phyloP scores from a whole-genome alignment of 2,797 vertebrate genomes.

The Bovichtus diacanthus region DNA sequence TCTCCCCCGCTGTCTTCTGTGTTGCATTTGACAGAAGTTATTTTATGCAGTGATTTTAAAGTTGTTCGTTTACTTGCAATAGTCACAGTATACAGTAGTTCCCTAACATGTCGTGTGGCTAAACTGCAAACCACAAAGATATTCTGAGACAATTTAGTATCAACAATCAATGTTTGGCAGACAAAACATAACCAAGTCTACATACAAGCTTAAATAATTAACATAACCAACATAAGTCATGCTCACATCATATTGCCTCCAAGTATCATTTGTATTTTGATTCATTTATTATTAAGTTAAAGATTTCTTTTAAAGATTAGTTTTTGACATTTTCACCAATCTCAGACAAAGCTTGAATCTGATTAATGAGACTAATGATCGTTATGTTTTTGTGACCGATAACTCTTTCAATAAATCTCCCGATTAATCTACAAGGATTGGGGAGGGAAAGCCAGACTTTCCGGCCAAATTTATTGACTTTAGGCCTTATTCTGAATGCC shows the following conservation, averaged over 20 bases:
- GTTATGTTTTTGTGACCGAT: neutral
- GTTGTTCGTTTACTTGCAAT: neutral
- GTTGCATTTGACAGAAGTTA: neutral
- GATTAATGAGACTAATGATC: neutral
- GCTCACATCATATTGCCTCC: neutral
- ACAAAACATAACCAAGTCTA: neutral
- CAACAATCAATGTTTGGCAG: neutral
- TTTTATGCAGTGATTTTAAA: neutral
- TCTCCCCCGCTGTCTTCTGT: too few relatives aligned
- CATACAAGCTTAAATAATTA: neutral
- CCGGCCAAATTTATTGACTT: too few relatives aligned
- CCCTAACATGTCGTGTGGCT: neutral
- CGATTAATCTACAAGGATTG: constrained; percentile 7
- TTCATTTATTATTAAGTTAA: neutral
- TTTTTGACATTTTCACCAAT: neutral
- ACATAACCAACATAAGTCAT: too few relatives aligned
- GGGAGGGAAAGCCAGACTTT: too few relatives aligned
- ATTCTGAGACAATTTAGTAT: neutral
- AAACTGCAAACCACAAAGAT: constrained; percentile 6
- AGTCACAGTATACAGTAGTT: neutral
- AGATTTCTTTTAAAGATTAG: neutral
- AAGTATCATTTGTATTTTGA: neutral
- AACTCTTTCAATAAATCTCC: neutral
- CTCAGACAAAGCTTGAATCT: neutral
- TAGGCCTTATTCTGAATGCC: too few relatives aligned